phyloP scores from a whole-genome alignment of 1,140 invertebrate species.

The Atopsyche davidsoni region DNA sequence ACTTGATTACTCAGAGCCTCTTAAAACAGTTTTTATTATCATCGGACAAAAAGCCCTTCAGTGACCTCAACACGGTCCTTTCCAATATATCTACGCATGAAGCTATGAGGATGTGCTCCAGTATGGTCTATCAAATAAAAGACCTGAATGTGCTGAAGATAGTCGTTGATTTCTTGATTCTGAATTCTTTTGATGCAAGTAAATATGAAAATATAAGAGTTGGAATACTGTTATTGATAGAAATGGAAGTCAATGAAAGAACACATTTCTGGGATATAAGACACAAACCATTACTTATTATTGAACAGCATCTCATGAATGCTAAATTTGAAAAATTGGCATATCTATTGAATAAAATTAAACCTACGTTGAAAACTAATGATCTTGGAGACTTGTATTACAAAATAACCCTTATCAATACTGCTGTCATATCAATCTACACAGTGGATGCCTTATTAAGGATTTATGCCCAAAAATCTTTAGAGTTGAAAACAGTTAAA shows the following conservation, averaged over 20 bases:
- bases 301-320: conserved; percentile 73
- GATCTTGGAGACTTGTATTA: conserved; percentile 44
- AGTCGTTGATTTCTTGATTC: conserved; percentile 53
- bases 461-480: conserved; percentile 65
- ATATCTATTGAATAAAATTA: conserved; percentile 47
- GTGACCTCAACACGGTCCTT: conserved; percentile 44
- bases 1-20: conserved; percentile 39
- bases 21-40: conserved; percentile 41
- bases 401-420: conserved; percentile 44
- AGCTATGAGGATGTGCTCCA: conserved; percentile 54
- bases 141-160: conserved; percentile 57
- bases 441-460: conserved; percentile 60
- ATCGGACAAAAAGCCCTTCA: conserved; percentile 38
- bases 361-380: conserved; percentile 39
- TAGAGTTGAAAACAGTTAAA: conserved; percentile 57
- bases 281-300: conserved; percentile 59
- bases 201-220: conserved; percentile 50
- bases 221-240: conserved; percentile 55
- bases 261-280: conserved; percentile 57
- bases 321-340: conserved; percentile 61
- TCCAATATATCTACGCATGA: conserved; percentile 46
- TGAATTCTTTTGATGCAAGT: conserved; percentile 42
- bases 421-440: conserved; percentile 42
- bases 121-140: conserved; percentile 55
- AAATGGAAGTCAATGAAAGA: conserved; percentile 50